phyloP scores from a whole-genome alignment of 2,888 invertebrate species.

The Deladenus siricidicola region DNA sequence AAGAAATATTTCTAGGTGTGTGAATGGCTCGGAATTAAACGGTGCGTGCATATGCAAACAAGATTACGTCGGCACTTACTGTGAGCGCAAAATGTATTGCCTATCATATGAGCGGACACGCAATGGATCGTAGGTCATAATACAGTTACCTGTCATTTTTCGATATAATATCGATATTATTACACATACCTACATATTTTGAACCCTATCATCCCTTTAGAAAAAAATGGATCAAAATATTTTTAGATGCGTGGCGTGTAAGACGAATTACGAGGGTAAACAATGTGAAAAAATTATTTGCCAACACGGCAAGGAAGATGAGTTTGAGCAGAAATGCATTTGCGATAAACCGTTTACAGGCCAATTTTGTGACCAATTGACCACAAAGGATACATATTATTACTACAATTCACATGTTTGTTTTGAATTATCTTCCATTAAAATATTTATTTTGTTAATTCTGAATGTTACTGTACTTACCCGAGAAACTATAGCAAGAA shows the following conservation, averaged over 20 bases:
- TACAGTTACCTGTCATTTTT: too few species aligned
- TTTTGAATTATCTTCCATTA: neutral
- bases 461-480: too few species aligned
- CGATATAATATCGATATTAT: too few species aligned
- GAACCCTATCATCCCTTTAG: too few species aligned
- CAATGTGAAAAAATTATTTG: slow-evolving; percentile 40
- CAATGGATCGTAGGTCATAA: slow-evolving; percentile 20
- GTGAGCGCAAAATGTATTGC: slow-evolving; percentile 35
- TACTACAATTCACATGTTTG: slow-evolving; percentile 29
- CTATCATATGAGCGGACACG: slow-evolving; percentile 15
- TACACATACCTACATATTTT: too few species aligned
- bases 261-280: slow-evolving; percentile 34
- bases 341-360: slow-evolving; percentile 29
- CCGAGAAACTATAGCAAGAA: too few species aligned
- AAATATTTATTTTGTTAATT: neutral
- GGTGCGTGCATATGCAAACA: slow-evolving; percentile 39
- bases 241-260: slow-evolving; percentile 36
- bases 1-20: slow-evolving; percentile 41
- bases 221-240: too few species aligned
- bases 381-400: slow-evolving; percentile 29
- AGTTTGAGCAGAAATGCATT: slow-evolving; percentile 27
- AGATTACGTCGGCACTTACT: slow-evolving; percentile 42
- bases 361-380: slow-evolving; percentile 25
- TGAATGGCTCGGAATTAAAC: slow-evolving; percentile 35
- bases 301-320: slow-evolving; percentile 32